These are phyloP conservation scores for Sinodicranocentrus sp. DNA, from an alignment of 2,888 invertebrate species.

Conservation along the genomic window DNA sequence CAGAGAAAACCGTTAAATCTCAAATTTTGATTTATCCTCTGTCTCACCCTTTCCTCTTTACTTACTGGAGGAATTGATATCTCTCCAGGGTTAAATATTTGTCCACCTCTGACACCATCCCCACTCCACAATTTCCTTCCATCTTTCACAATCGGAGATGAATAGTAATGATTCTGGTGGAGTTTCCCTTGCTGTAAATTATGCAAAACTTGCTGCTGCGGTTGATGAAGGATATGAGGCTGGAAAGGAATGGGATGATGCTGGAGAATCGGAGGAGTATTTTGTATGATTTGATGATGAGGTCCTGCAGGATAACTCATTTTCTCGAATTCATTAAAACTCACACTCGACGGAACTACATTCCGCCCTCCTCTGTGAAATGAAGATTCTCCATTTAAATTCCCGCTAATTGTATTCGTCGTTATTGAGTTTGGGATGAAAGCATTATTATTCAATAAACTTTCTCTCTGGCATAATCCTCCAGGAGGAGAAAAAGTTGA, in stretches of 20 bases:
- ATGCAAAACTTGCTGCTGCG: slow-evolving; percentile 51
- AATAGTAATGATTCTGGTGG: slow-evolving; percentile 72
- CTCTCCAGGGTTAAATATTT: no score
- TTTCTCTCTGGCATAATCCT: background rate
- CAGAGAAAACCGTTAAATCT: slow-evolving; percentile 64
- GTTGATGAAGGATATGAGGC: slow-evolving; percentile 35
- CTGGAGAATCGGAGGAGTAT: slow-evolving; percentile 29
- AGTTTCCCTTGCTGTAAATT: slow-evolving; percentile 27
- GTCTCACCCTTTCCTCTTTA: background rate
- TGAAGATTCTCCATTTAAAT: slow-evolving; percentile 60
- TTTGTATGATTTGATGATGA: no score
- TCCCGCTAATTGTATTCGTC: slow-evolving; percentile 65
- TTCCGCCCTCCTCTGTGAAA: slow-evolving; percentile 39
- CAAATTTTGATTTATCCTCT: slow-evolving; percentile 51
- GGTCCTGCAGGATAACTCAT: no score
- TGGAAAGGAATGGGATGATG: slow-evolving; percentile 47
- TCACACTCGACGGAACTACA: slow-evolving; percentile 63
- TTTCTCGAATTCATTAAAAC: slow-evolving; percentile 68
- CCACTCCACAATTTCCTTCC: slow-evolving; percentile 29
- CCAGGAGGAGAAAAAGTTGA: slow-evolving; percentile 25
- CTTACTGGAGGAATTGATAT: no score
- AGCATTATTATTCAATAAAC: slow-evolving; percentile 47
- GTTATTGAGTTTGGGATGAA: slow-evolving; percentile 32
- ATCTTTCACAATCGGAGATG: slow-evolving; percentile 69
- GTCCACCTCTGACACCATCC: no score